A percentile compares a stretch with the other conserved stretches of the same genome.
Conservation (phyloP, 2,888 invertebrate genomes). For the Orchesella flavescens region DNA sequence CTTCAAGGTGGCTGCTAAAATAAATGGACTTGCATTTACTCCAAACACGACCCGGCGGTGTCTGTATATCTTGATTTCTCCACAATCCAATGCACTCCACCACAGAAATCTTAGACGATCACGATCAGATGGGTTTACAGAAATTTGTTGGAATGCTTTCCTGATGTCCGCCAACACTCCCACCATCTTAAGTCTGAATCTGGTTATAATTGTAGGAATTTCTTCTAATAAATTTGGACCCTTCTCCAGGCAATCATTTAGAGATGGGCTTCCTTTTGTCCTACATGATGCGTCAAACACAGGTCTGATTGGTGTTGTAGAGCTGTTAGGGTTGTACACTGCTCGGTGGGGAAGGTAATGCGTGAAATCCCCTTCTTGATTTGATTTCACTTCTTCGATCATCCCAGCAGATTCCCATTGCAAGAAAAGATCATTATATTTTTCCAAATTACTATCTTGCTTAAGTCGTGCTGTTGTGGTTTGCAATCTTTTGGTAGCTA, state of each 20-base stretch:
- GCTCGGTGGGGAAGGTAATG: slow-evolving; percentile 63
- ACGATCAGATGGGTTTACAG: slow-evolving; percentile 37
- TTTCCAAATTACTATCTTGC: no score
- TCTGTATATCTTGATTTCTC: slow-evolving; percentile 37
- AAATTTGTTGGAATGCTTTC: slow-evolving; percentile 73
- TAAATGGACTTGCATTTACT: neutral
- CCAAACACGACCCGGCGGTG: slow-evolving; percentile 72
- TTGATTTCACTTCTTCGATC: no score
- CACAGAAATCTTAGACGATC: slow-evolving; percentile 11
- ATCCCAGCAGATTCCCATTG: no score
- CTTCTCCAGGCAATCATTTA: slow-evolving; percentile 70
- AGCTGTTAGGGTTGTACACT: slow-evolving; percentile 56
- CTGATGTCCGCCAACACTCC: slow-evolving; percentile 72
- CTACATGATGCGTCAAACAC: slow-evolving; percentile 45
- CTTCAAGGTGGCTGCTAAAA: slow-evolving; percentile 1
- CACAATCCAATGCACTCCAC: slow-evolving; percentile 18
- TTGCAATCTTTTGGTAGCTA: slow-evolving; percentile 53
- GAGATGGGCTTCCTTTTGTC: slow-evolving; percentile 37
- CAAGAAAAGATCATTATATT: no score
- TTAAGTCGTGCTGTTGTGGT: slow-evolving; percentile 2
- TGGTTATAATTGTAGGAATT: slow-evolving; percentile 57
- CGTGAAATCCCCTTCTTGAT: no score
- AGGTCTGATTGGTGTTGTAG: slow-evolving; percentile 20
- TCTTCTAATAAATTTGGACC: slow-evolving; percentile 67
- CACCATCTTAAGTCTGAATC: slow-evolving; percentile 53